Base-by-base conservation (phyloP, 2,888 invertebrate species). In the Malacosoma neustria region DNA sequence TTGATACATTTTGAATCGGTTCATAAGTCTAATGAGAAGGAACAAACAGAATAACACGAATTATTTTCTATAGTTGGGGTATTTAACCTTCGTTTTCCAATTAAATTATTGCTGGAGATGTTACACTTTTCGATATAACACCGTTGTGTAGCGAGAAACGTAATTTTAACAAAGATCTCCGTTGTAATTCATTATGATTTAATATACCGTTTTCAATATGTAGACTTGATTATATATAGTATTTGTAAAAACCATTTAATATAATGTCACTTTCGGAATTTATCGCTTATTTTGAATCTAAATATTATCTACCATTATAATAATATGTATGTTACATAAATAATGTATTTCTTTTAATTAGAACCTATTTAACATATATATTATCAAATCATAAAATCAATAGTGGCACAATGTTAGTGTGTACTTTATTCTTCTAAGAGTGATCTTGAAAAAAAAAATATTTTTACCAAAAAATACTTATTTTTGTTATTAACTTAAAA, bases 401-500 rank as follows among this genome's bases (percentile, higher is more conserved):
- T 49, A 55, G 52, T 66, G 67, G 71, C 73, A 72, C 72, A 72
- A 73, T 63, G 64, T 58, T 51, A 61, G 55, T 50, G 43, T 59
- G 47, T 69, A 66, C n/a, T n/a, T n/a, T n/a, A n/a, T n/a, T 70
- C 61, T 66, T 60, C 65, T 73, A 72, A 72, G 69, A 61, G 61
- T 52, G 64, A 61, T 58, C 58, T 50, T 68, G 54, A 70, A 58
- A 61, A 68, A 58, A 61, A 68, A 61, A 68, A 72, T 70, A 72
- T 73, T 74, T 80, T 47, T 77, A 71, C 70, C 73, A 72, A 73
- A 74, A 74, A 74, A 77, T 57, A 61, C 57, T 22, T 76, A 77
- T 77, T 80, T 80, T 80, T 79, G 68, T 81, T 80, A 75, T 71
- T 70, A 72, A 65, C 56, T 72, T 54, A 68, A 57, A 61, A 65